Evolutionary conservation across 2,888 invertebrate genomes (phyloP), one percentile per base, ranked within the genome.

Genomic region (Ischnus inquisitorius): DNA sequence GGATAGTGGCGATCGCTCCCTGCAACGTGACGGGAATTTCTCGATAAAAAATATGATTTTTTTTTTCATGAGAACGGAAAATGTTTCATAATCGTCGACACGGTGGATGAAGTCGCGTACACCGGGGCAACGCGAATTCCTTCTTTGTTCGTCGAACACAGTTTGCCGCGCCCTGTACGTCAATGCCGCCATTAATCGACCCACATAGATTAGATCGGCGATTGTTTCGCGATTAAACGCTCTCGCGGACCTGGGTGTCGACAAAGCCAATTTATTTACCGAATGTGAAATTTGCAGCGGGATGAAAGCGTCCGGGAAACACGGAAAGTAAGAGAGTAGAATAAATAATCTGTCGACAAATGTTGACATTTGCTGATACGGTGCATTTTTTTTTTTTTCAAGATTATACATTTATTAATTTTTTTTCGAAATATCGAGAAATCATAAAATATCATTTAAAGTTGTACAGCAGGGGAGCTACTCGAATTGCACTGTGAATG

Each of bases 111-210:
- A 71, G 60, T 68, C 71, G 46, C 22, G 67, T n/a, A 74, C 72
- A 74, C 79, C 69, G 74, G 79, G 86, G 86, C 87, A 85, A 92
- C 88, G 48, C 72, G 78, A 84, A 79, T 79, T 78, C 34, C 57
- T 75, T 82, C 87, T 89, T 90, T 90, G 90, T 90, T 86, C 90
- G 85, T 81, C 67, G 82, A 69, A 16, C 39, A 48, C 25, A 16
- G 65, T 68, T 43, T 86, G 89, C 89, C 90, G 89, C 90, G 87
- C 90, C 89, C 89, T 88, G 85, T 83, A 82, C 87, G 87, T 87
- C 88, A 86, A 88, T 88, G 88, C 86, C 87, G 86, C 87, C 89
- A 88, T 90, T 90, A 90, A 88, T 85, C 88, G 90, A 88, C 90
- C 89, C 88, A 91, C 86, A 89, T 90, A 88, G 89, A 91, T 90